Conservation (phyloP, 2,113 vertebrate genomes). For the cat (Felis catus) region F.catus_Fca126_mat1.0 CM031412.1:15245001-15245500, state of each 20-base stretch:
- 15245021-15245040: not conserved
- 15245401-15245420: not conserved
- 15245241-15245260: too few relatives aligned
- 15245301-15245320: too few relatives aligned
- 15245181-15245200: not conserved
- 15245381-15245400: too few relatives aligned
- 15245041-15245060: not conserved
- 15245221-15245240: too few relatives aligned
- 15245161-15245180: not conserved
- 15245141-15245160: not conserved
- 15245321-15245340: too few relatives aligned
- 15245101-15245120: not conserved
- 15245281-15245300: too few relatives aligned
- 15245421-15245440: not conserved
- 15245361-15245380: too few relatives aligned
- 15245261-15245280: too few relatives aligned
- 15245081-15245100: not conserved
- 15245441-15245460: not conserved
- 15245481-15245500: not conserved
- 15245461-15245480: not conserved
- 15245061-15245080: not conserved
- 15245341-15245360: too few relatives aligned
- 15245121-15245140: not conserved
- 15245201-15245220: not conserved
- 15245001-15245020: not conserved